Base-by-base conservation (phyloP, 2,797 vertebrate genomes). In the Bovichtus variegatus region DNA sequence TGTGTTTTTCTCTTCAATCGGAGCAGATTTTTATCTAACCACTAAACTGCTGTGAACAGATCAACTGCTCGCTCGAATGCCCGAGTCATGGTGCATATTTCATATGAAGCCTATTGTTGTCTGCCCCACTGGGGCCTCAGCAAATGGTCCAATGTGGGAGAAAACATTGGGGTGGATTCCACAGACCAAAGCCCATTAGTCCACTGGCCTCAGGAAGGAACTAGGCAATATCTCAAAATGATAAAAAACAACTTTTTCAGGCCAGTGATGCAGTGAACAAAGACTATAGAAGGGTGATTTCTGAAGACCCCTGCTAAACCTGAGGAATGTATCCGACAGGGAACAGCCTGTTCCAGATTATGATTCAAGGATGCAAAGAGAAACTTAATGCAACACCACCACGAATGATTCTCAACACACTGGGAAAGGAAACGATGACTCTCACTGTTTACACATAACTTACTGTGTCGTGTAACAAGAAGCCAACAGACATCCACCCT, bases 151-250 rank as follows among this genome's bases (percentile, higher is more conserved):
- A 84, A 85, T 80, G 84, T 87, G 79, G 71, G 78, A 80, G 76
- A 75, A 84, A 86, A 85, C 84, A 86, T 81, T 67, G 23, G 61
- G 82, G 78, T 83, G 68, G 80, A 92, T 91, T 90, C 86, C 79
- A 71, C 43, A 81, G 85, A 84, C 79, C 75, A 86, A 91, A 90
- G 83, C 76, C 89, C 79, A 89, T 92, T 91, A 91, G 88, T 90
- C 88, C 88, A 71, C 59, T 71, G 76, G 87, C 87, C 84, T 80
- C 60, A 77, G 83, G 88, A 92, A 89, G 66, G 78, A 91, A 84
- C 83, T 8, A 71, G 75, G 88, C 89, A 93, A 93, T 91, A 93
- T 87, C 86, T 91, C 80, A 90, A 90, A 83, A 88, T 87, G 84
- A 86, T 87, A 76, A 91, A n/a, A 92, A 88, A 93, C 88, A 89